A percentile compares a stretch with the other conserved stretches of the same genome.
Conservation (phyloP, 2,797 vertebrate genomes). For the Anguilla pacifica region DNA sequence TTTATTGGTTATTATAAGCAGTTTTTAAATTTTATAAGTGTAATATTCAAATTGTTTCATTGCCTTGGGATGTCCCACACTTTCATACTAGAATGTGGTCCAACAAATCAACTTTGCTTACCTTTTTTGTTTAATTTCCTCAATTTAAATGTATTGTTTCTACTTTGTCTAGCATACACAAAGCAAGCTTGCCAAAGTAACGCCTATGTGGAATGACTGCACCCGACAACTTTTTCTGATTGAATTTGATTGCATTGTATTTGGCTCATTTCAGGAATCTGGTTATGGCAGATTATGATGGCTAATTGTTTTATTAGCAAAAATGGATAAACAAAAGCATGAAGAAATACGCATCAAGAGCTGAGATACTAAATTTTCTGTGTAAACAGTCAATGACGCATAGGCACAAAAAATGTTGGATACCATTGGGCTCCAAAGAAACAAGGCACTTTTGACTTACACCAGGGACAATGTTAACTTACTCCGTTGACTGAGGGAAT, state of each 20-base stretch:
- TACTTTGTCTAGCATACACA: neutral
- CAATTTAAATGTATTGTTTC: neutral
- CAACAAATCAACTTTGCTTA: neutral
- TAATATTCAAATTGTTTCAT: neutral
- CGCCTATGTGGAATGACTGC: neutral
- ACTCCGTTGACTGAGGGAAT: neutral
- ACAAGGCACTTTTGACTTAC: neutral
- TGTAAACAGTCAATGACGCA: neutral
- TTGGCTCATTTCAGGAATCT: neutral
- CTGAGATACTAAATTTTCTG: neutral
- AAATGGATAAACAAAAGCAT: neutral
- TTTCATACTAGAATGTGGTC: neutral
- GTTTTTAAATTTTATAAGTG: neutral
- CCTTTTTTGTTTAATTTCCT: neutral
- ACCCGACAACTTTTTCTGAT: neutral
- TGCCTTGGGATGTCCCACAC: neutral
- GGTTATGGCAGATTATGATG: neutral
- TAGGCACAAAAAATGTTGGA: constrained; percentile 2
- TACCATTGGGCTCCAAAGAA: neutral
- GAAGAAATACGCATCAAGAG: neutral
- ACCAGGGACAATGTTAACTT: neutral
- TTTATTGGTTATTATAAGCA: neutral
- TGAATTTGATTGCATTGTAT: neutral
- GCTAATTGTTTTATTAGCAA: neutral
- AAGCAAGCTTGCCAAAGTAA: neutral